A percentile compares a stretch with the other conserved stretches of the same genome.
These are phyloP conservation scores for Taenaris catops DNA, from an alignment of 2,888 invertebrate species.

Conservation along the genomic window DNA sequence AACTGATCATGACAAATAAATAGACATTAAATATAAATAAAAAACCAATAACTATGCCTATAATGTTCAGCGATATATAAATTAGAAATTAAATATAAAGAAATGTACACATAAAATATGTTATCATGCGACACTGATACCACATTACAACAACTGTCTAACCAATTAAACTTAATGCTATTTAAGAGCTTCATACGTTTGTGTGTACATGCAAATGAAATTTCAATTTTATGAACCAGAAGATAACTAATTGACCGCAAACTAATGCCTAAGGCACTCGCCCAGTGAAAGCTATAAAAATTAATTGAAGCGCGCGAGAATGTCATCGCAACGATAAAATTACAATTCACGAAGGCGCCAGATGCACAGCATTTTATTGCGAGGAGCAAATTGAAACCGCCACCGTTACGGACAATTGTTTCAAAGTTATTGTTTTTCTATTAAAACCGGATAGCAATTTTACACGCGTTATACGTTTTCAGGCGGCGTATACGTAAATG, in stretches of 20 bases:
- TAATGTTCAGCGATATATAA: too few species aligned
- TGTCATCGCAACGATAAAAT: slow-evolving; percentile 63
- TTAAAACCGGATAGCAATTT: slow-evolving; percentile 44
- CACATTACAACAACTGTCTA: too few species aligned
- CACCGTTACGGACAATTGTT: slow-evolving; percentile 49
- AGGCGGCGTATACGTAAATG: too few species aligned
- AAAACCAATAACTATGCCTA: too few species aligned
- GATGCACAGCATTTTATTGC: slow-evolving; percentile 64
- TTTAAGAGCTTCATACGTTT: too few species aligned
- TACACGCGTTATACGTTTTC: too few species aligned
- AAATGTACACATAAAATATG: not conserved
- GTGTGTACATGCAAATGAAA: slow-evolving; percentile 4
- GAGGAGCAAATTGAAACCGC: slow-evolving; percentile 64
- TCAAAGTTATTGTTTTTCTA: slow-evolving; percentile 62
- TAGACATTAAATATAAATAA: too few species aligned
- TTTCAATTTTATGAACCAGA: slow-evolving; percentile 1
- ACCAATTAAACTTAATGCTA: too few species aligned
- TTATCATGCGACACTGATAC: too few species aligned
- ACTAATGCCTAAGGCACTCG: slow-evolving; percentile 20
- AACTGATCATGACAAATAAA: too few species aligned
- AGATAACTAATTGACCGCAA: slow-evolving; percentile 2
- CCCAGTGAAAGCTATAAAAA: slow-evolving; percentile 43
- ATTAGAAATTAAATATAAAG: not conserved
- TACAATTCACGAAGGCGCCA: slow-evolving; percentile 64
- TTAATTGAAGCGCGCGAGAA: slow-evolving; percentile 62